A percentile compares a stretch with the other conserved stretches of the same genome.
Conservation (phyloP, 1,140 invertebrate species). For the Drosophila littoralis region DNA sequence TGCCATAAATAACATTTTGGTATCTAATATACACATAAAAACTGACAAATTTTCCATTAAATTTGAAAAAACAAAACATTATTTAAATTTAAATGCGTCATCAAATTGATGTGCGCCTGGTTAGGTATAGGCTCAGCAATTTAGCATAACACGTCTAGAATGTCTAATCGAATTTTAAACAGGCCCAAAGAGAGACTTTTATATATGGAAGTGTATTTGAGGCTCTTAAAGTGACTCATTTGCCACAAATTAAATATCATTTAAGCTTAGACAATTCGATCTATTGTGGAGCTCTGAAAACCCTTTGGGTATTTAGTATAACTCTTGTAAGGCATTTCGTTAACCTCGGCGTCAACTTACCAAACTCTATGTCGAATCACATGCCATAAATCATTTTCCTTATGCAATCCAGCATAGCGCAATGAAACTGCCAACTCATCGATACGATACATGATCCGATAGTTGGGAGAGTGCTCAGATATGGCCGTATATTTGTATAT, state of each 20-base stretch:
- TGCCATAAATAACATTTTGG: slow-evolving; percentile 19
- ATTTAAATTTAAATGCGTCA: slow-evolving; percentile 48
- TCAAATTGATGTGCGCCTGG: slow-evolving; percentile 11
- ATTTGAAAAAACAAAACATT: slow-evolving; percentile 7
- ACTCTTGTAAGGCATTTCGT: slow-evolving; percentile 67
- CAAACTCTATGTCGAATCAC: slow-evolving; percentile 52
- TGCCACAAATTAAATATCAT: slow-evolving; percentile 7
- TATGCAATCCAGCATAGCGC: slow-evolving; percentile 64
- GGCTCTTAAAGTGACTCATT: slow-evolving; percentile 8
- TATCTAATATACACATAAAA: slow-evolving; percentile 3
- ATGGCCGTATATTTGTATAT: slow-evolving; percentile 1
- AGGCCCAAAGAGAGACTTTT: slow-evolving; percentile 1
- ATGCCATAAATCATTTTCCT: slow-evolving; percentile 78
- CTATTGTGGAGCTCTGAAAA: slow-evolving; percentile 8
- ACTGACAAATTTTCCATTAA: slow-evolving; percentile 47
- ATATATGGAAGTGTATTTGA: not conserved
- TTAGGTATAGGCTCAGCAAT: slow-evolving; percentile 6
- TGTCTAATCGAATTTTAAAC: slow-evolving; percentile 4
- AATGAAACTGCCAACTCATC: slow-evolving; percentile 46
- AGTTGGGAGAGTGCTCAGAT: slow-evolving; percentile 25
- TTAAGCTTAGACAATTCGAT: slow-evolving; percentile 7
- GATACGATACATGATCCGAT: slow-evolving; percentile 29
- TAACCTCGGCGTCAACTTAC: slow-evolving; percentile 60
- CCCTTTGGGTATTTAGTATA: slow-evolving; percentile 47
- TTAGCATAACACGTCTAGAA: slow-evolving; percentile 40